These are phyloP conservation scores for Choreutis nemorana DNA, from an alignment of 2,888 invertebrate genomes.

Conservation along the genomic window DNA sequence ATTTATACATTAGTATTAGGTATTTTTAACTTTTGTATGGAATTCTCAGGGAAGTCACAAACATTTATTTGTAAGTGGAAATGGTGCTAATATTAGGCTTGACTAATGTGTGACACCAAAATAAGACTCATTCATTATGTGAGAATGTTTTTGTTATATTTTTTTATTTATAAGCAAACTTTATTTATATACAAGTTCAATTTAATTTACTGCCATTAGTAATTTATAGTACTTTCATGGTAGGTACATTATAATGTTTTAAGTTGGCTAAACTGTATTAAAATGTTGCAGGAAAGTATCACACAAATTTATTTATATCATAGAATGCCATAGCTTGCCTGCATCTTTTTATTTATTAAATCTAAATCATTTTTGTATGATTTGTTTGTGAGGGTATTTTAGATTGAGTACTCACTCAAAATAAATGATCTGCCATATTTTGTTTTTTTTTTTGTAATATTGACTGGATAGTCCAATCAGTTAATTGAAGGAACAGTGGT, in stretches of 20 bases:
- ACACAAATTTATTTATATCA: slow-evolving; percentile 55
- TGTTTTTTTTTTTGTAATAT: slow-evolving; percentile 53
- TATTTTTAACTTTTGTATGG: slow-evolving; percentile 65
- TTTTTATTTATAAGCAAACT: slow-evolving; percentile 60
- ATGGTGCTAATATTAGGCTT: slow-evolving; percentile 64
- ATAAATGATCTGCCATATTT: slow-evolving; percentile 66
- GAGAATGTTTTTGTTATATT: slow-evolving; percentile 61
- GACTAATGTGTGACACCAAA: slow-evolving; percentile 64
- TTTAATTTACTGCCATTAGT: slow-evolving; percentile 62
- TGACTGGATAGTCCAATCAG: slow-evolving; percentile 53
- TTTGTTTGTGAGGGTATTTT: slow-evolving; percentile 59
- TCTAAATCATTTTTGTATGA: slow-evolving; percentile 39
- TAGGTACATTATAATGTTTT: slow-evolving; percentile 31
- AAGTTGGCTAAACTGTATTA: slow-evolving; percentile 36
- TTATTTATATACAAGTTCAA: slow-evolving; percentile 58
- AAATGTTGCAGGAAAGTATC: slow-evolving; percentile 58
- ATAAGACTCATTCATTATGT: slow-evolving; percentile 58
- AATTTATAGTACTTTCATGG: slow-evolving; percentile 41
- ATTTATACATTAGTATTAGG: slow-evolving; percentile 63
- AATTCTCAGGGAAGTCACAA: slow-evolving; percentile 64
- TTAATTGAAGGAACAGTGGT: slow-evolving; percentile 43
- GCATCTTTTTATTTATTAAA: slow-evolving; percentile 58
- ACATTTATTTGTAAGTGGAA: slow-evolving; percentile 58
- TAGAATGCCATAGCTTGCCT: slow-evolving; percentile 64
- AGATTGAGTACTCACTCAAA: slow-evolving; percentile 55